Conservation (phyloP, 35 echinoderm and acorn worm genomes). For the Stichopus chloronotus region DNA sequence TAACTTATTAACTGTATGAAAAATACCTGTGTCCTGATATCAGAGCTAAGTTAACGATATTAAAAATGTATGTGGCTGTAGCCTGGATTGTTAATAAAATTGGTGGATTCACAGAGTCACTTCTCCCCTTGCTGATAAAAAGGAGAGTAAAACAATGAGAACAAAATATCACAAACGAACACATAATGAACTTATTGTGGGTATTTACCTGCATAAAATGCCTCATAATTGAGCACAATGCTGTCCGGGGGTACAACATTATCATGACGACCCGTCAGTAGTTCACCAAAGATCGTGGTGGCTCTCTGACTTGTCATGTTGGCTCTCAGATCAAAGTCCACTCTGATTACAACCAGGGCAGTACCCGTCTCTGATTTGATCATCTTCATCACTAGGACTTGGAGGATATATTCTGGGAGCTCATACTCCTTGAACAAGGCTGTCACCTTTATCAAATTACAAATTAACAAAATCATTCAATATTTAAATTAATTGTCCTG, state of each 20-base stretch:
- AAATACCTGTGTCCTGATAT: too few relatives aligned
- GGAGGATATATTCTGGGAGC: neutral
- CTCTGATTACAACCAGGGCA: conserved; percentile 12
- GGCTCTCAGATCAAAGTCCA: conserved; percentile 47
- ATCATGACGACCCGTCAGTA: neutral
- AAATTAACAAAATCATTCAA: neutral
- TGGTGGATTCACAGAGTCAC: too few relatives aligned
- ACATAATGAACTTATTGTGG: too few relatives aligned
- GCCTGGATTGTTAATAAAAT: too few relatives aligned
- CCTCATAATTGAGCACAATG: conserved; percentile 17
- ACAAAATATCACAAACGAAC: too few relatives aligned
- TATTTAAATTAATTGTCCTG: neutral
- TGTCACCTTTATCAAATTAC: neutral
- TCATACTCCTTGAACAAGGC: neutral
- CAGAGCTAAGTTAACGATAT: too few relatives aligned
- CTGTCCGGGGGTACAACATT: conserved; percentile 40
- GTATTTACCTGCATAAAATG: conserved; percentile 6
- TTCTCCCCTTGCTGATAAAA: too few relatives aligned
- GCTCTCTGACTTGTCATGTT: conserved; percentile 43
- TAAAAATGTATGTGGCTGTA: too few relatives aligned
- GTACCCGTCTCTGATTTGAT: neutral
- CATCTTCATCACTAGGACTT: neutral
- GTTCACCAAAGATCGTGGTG: neutral
- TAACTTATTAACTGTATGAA: too few relatives aligned
- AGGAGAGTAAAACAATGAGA: too few relatives aligned